Conservation (phyloP, 2,113 vertebrate genomes). For the Ptilorrhoa leucosticta region DNA sequence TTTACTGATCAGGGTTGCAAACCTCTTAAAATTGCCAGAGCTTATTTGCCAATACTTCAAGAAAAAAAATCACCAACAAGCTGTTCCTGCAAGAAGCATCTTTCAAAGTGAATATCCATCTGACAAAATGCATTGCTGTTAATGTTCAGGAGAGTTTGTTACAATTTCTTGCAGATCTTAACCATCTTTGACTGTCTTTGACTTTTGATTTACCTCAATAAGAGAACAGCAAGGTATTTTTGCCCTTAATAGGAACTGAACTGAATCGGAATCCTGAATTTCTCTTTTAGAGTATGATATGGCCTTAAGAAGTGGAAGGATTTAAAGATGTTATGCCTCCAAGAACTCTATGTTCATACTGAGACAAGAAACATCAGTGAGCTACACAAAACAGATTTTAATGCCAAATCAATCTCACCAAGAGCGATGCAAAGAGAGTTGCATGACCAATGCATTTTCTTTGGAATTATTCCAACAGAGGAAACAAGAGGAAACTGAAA, state of each 20-base stretch:
- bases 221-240: not conserved
- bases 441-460: conserved; percentile 47
- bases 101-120: not conserved
- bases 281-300: not conserved
- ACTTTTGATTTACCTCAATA: conserved; percentile 10
- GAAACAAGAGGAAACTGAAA: conserved; percentile 19
- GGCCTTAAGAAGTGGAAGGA: not conserved
- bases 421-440: conserved; percentile 13
- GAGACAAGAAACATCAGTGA: conserved; percentile 34
- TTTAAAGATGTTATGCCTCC: conserved; percentile 23
- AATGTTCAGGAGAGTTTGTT: conserved; percentile 9
- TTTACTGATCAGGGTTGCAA: not conserved
- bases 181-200: not conserved
- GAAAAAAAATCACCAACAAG: conserved; percentile 14
- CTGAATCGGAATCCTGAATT: conserved; percentile 7
- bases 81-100: not conserved
- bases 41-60: not conserved
- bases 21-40: conserved; percentile 7
- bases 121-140: conserved; percentile 17
- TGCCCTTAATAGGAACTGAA: conserved; percentile 1
- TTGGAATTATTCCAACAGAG: conserved; percentile 41
- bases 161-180: not conserved
- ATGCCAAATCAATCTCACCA: conserved; percentile 46
- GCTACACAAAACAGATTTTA: conserved; percentile 45
- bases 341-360: conserved; percentile 5